Percentiles rank a stretch among this genome's conserved stretches.
Evolutionary conservation across 2,888 invertebrate species (phyloP).

Genomic region (Agonopterix subpropinquella): DNA sequence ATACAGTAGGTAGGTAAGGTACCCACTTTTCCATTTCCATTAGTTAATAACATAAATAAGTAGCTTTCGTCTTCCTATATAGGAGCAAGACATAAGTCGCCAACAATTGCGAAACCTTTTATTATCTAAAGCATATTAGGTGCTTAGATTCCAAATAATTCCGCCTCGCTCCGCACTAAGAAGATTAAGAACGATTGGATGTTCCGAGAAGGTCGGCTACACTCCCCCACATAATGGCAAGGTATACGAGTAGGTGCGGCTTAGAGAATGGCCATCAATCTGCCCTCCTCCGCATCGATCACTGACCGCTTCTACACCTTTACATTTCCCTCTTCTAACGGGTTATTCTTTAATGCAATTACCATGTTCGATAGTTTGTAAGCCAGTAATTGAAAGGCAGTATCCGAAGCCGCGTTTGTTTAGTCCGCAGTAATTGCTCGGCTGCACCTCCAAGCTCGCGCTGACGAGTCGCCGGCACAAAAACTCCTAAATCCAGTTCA

Average conservation of each 20-base stretch:
- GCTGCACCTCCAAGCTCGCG: constrained; percentile 53
- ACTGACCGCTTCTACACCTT: constrained; percentile 33
- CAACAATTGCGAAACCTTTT: constrained; percentile 58
- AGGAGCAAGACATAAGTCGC: constrained; percentile 13
- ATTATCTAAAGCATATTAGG: constrained; percentile 66
- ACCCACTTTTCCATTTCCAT: no score
- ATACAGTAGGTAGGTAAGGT: no score
- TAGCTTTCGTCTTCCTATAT: no score
- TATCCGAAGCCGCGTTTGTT: constrained; percentile 57
- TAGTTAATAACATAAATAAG: no score
- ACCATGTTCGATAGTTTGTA: constrained; percentile 22
- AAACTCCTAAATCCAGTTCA: constrained; percentile 77
- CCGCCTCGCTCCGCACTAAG: constrained; percentile 57
- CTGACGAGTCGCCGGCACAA: constrained; percentile 71
- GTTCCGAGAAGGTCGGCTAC: constrained; percentile 53
- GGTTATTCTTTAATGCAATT: constrained; percentile 26
- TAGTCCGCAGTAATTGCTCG: constrained; percentile 71
- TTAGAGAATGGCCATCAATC: constrained; percentile 52
- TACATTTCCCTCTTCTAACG: not conserved
- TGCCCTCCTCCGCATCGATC: constrained; percentile 47
- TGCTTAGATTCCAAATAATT: constrained; percentile 67
- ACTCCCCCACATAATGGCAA: constrained; percentile 45
- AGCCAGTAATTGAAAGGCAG: constrained; percentile 47
- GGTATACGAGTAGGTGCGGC: constrained; percentile 29
- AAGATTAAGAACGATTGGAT: constrained; percentile 73